Evolutionary conservation across 2,888 invertebrate genomes (phyloP).

Genomic region (Pyrrhosoma nymphula): DNA sequence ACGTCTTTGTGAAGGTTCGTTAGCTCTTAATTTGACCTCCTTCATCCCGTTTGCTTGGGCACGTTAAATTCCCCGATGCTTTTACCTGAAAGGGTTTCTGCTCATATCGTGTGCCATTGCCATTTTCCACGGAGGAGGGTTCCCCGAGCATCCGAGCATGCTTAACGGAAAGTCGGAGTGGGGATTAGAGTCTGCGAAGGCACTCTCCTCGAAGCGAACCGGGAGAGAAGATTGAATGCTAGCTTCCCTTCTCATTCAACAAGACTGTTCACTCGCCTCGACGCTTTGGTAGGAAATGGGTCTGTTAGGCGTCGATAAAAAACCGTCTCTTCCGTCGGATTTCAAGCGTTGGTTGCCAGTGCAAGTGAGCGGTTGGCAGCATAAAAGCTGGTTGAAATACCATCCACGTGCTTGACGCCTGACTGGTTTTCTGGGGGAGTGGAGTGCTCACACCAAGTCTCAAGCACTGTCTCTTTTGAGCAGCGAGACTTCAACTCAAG

Average conservation of each 20-base stretch:
- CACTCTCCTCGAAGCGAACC: not conserved
- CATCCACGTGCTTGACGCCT: not conserved
- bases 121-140: not conserved
- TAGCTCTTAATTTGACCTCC: slow-evolving; percentile 8
- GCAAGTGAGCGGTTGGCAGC: not conserved
- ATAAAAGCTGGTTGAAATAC: not conserved
- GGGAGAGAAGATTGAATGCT: not conserved
- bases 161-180: not conserved
- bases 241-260: slow-evolving; percentile 22
- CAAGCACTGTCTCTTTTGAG: not conserved
- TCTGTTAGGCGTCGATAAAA: not conserved
- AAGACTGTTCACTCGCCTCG: slow-evolving; percentile 8
- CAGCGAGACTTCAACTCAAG: not conserved
- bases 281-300: not conserved
- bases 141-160: not conserved
- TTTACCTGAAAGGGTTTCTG: not conserved
- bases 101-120: not conserved
- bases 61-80: not conserved
- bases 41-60: slow-evolving; percentile 18
- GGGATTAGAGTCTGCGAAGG: not conserved
- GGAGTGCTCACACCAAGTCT: not conserved
- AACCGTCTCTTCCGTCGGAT: not conserved
- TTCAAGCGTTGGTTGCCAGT: not conserved
- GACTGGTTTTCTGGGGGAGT: not conserved
- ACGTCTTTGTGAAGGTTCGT: not conserved